A percentile compares a stretch with the other conserved stretches of the same genome.
These are phyloP conservation scores for Lasioglossum malachurum DNA, from an alignment of 2,888 invertebrate species.

Conservation along the genomic window DNA sequence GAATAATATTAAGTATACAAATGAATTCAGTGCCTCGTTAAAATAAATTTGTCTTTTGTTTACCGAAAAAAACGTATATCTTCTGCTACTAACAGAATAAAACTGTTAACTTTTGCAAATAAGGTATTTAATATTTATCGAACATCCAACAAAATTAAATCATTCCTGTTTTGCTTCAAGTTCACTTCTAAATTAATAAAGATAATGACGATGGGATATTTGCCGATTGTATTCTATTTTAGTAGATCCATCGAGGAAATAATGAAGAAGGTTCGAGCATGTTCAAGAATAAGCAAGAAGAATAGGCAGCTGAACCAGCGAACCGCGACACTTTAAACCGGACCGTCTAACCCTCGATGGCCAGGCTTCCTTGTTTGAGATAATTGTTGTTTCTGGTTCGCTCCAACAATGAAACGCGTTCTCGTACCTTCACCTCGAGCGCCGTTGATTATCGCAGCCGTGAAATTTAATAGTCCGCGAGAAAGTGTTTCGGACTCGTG, in stretches of 20 bases:
- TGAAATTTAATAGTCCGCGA: conserved; percentile 68
- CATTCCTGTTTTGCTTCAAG: too few species aligned
- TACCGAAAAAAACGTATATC: too few species aligned
- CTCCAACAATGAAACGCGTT: conserved; percentile 61
- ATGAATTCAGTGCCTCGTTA: neutral
- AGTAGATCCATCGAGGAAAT: neutral
- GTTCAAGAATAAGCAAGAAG: conserved; percentile 65
- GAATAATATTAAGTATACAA: neutral
- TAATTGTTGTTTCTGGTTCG: conserved; percentile 60
- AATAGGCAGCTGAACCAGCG: conserved; percentile 68
- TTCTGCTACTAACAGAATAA: too few species aligned
- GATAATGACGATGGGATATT: neutral
- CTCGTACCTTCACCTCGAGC: conserved; percentile 55
- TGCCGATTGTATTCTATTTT: neutral
- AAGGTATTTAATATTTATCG: too few species aligned
- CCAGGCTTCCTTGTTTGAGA: conserved; percentile 59
- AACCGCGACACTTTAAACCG: conserved; percentile 77
- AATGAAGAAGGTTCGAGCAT: neutral
- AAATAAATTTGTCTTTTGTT: neutral
- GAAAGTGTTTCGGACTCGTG: conserved; percentile 61
- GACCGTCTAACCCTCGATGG: conserved; percentile 66
- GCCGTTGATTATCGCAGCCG: conserved; percentile 63
- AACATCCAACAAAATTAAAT: too few species aligned
- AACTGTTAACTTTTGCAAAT: too few species aligned
- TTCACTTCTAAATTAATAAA: too few species aligned